Percentiles rank a stretch among this genome's conserved stretches.
Conservation (phyloP, 1,140 invertebrate species). For the Brachionus rubens region DNA sequence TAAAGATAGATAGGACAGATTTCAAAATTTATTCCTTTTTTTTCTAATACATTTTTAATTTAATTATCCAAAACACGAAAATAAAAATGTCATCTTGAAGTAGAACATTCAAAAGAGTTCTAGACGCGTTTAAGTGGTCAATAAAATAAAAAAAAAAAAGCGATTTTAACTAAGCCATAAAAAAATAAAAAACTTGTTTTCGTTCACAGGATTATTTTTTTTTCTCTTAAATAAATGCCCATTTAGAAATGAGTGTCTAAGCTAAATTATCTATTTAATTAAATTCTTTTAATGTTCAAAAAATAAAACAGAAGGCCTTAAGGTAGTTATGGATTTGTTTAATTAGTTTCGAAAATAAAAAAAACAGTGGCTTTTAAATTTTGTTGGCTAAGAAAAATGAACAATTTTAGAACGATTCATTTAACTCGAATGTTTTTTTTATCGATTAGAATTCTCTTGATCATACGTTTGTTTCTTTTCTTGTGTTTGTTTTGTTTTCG, state of each 20-base stretch:
- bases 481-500: slow-evolving; percentile 7
- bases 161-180: too few species aligned
- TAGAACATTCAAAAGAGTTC: neutral
- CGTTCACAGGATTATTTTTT: neutral
- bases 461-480: slow-evolving; percentile 10
- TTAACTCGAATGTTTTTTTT: slow-evolving; percentile 40
- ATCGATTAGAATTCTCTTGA: slow-evolving; percentile 21
- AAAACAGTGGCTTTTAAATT: neutral
- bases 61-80: slow-evolving; percentile 42
- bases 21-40: slow-evolving; percentile 40
- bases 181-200: neutral
- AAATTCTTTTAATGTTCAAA: neutral
- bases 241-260: neutral
- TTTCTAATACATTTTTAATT: slow-evolving; percentile 42
- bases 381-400: slow-evolving; percentile 8
- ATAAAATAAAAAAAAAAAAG: neutral
- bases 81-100: slow-evolving; percentile 32
- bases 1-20: slow-evolving; percentile 32
- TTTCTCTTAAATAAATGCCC: neutral
- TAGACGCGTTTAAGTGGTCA: slow-evolving; percentile 31
- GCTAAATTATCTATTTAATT: neutral
- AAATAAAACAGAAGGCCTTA: slow-evolving; percentile 17
- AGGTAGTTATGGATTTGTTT: slow-evolving; percentile 3
- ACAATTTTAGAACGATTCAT: slow-evolving; percentile 37
- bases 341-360: neutral